phyloP scores from a whole-genome alignment of 2,888 invertebrate genomes.

The Oligia latruncula region DNA sequence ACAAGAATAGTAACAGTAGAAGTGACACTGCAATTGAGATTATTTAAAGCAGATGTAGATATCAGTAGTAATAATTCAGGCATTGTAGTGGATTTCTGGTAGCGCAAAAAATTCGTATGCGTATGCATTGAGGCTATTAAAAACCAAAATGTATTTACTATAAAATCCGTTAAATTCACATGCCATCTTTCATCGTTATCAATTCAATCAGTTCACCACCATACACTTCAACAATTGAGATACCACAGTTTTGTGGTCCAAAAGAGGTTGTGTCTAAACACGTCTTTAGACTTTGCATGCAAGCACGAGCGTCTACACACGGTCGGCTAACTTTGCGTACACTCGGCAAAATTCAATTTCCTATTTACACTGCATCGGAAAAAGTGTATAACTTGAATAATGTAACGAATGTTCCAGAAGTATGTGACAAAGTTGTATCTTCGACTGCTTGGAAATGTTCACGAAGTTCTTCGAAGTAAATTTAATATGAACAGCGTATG shows the following conservation, averaged over 20 bases:
- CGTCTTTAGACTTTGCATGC: conserved; percentile 34
- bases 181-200: not conserved
- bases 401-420: conserved; percentile 71
- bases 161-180: not conserved
- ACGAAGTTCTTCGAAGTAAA: conserved; percentile 23
- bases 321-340: conserved; percentile 64
- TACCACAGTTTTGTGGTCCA: not conserved
- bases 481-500: conserved; percentile 67
- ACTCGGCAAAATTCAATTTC: conserved; percentile 71
- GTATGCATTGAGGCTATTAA: not conserved
- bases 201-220: not conserved
- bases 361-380: conserved; percentile 70
- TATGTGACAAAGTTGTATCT: conserved; percentile 55
- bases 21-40: not conserved
- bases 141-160: not conserved
- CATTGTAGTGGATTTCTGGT: no score
- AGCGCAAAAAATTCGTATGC: not conserved
- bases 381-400: conserved; percentile 72
- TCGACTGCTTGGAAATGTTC: conserved; percentile 34
- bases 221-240: not conserved
- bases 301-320: conserved; percentile 57
- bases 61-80: not conserved
- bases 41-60: not conserved
- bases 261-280: conserved; percentile 18
- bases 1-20: not conserved